Evolutionary conservation across 2,113 vertebrate genomes (phyloP), one percentile per base, ranked within the genome.

Genomic region (Antigone vipio): DNA sequence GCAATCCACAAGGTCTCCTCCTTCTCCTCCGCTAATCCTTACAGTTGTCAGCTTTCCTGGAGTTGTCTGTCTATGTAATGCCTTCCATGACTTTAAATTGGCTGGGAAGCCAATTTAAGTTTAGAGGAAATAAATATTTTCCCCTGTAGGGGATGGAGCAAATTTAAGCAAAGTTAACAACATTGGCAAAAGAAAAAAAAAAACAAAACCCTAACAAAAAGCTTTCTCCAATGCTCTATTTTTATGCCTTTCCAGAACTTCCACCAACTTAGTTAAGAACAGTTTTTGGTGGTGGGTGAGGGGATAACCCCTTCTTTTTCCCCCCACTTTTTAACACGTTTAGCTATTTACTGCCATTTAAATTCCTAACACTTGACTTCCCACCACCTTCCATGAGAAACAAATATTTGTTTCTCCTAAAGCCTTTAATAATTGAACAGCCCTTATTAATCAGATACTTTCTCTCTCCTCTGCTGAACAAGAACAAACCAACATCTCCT

Each of bases 51-150:
- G 83, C 32, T 74, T 66, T 83, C 74, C 62, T 89, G 59, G 30
- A 77, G 40, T 3, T 12, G 12, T 40, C 40, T 12, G 12, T 40
- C 40, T 40, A 40, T 40, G 40, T 40, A 40, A 40, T 40, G 40
- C 40, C 40, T 40, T 40, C 40, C 40, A 40, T 40, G 40, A 40
- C 40, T 40, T 40, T 40, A 92, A 93, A 91, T 72, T 84, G 80
- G 27, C 53, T 67, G 18, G 35, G 32, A 87, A 96, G 80, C 52
- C 69, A 92, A 87, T 85, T 82, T 68, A 92, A 75, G 74, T 93
- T 87, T 82, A 95, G 74, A 96, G 71, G 87, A 95, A 96, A 91
- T 94, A 96, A 97, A 78, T 91, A 95, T 94, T 96, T 95, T 91
- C 73, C 84, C 80, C 69, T 78, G 77, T 40, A 89, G 84, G 77